Evolutionary conservation across 2,888 invertebrate genomes (phyloP), one percentile per base, ranked within the genome.

Genomic region (Trachelus stipa): DNA sequence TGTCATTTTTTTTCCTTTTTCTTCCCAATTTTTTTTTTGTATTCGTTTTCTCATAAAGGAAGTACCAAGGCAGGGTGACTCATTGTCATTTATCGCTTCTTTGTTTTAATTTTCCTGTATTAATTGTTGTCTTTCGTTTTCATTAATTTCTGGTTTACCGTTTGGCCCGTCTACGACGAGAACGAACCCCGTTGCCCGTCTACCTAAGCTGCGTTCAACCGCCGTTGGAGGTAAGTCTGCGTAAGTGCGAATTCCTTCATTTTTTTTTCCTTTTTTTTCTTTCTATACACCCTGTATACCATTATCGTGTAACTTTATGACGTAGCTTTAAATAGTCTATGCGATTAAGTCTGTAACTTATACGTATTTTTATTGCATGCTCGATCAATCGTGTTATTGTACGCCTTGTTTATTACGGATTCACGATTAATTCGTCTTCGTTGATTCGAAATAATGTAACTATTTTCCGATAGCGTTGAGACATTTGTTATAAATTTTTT

Each of bases 61-160:
- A 74, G 35, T 74, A 35, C 56, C 37, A 74, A 74, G 74, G 74
- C 74, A 74, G 74, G 74, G 37, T 74, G 74, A 74, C 74, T 74
- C 71, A 33, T 34, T 74, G 74, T 74, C 74, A 34, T 81, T 81
- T 73, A 69, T 76, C 68, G 56, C 56, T 56, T 78, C 80, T 86
- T 85, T 85, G 73, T 83, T 86, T 85, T 84, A 85, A 82, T 87
- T 87, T 86, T 84, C 81, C 81, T 88, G 87, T 89, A 91, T 91
- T 90, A 90, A 90, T 90, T 86, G 87, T 87, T 90, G 86, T 90
- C 88, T 91, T 91, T 91, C 89, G 85, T 91, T 91, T 91, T 91
- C 91, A 91, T 91, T 91, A 90, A 91, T 91, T 91, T 91, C 91
- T 91, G 91, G 91, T 91, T 89, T 89, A 88, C 90, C 88, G 82